Evolutionary conservation across 2,797 vertebrate species (phyloP), one percentile per base, ranked within the genome.

Genomic region (Channallabes apus): DNA sequence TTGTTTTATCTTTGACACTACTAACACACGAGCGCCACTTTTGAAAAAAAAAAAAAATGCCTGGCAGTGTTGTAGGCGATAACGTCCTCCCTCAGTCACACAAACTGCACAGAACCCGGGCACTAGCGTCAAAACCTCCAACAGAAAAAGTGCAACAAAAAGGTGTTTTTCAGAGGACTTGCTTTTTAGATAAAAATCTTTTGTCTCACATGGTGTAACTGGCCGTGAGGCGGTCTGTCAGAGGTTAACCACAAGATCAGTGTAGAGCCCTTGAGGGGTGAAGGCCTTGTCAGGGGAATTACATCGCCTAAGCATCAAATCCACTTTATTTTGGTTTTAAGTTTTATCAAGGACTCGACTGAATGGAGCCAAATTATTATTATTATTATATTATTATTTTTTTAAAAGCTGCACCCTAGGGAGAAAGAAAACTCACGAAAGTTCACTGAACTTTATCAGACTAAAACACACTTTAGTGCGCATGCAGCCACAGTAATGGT

Each of bases 231-330:
- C 17, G n/a, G 8, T 29, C 15, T 27, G 67, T 72, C 27, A 51
- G 24, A 84, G 35, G 64, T 68, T 69, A 79, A 79, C 51, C 65
- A 72, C 58, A 71, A 61, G 27, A 62, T 58, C 61, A 54, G 18
- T 65, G 61, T 58, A 17, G 22, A 65, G 24, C 38, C n/a, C 61
- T 65, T 18, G 18, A 64, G 78, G 78, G 61, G 51, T 8, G 14
- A 65, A 64, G 22, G 35, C 6, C 77, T 80, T 64, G 77, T 41
- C 12, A 58, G 38, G 32, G 56, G 56, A 78, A 78, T 24, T 38
- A 35, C 32, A 38, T 6, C 8, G 56, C 32, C 14, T 59, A 5
- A 12, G 75, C 29, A 20, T 59, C 56, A 24, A 77, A 77, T 35
- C 68, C 2, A 24, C 54, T 22, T 46, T 20, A 3, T 46, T 46